Base-by-base conservation (phyloP, 1,140 invertebrate genomes). In the Drosophila sturtevanti region DNA sequence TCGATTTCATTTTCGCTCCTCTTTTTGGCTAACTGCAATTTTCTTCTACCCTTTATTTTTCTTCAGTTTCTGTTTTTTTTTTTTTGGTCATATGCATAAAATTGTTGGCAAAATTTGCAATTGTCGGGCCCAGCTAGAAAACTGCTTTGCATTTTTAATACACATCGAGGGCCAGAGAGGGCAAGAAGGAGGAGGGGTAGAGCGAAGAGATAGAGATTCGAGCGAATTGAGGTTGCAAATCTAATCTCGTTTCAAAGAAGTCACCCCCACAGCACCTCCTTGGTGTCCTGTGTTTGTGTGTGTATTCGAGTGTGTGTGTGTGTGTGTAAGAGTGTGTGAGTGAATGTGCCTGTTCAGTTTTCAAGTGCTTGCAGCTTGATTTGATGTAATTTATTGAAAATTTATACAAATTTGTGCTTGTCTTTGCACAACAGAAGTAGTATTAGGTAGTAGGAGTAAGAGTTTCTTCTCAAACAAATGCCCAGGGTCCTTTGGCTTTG, bases 361-460 rank as follows among this genome's bases (percentile, higher is more conserved):
- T 69, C 63, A 72, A 79, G 79, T 70, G 69, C 63, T 70, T 82
- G 74, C 62, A 74, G 65, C 74, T 81, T 81, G 79, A 81, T 81
- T 81, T 81, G 79, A 73, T 81, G 73, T 81, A 81, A 81, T 81
- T 81, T 81, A 81, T 81, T 77, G 78, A 81, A 74, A 79, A 79
- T 79, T 79, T 79, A 79, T 79, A 73, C 69, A 81, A 81, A 81
- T 81, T 81, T 81, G 51, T 77, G 68, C 58, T 80, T 80, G 77
- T 74, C 62, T 75, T 76, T 73, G 77, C 76, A 79, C 68, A 79
- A 48, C 41, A 48, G 41, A 48, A 48, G 41, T 48, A 48, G 41
- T 6, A 31, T 31, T 31, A 1, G 27, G 27, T 1, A 31, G 27
- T 31, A 31, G 27, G 4, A 31, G 27, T 31, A 31, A 31, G 41